A percentile compares a stretch with the other conserved stretches of the same genome.
Evolutionary conservation across 2,113 vertebrate genomes (phyloP).

Genomic region (Phaethornis superciliosus): DNA sequence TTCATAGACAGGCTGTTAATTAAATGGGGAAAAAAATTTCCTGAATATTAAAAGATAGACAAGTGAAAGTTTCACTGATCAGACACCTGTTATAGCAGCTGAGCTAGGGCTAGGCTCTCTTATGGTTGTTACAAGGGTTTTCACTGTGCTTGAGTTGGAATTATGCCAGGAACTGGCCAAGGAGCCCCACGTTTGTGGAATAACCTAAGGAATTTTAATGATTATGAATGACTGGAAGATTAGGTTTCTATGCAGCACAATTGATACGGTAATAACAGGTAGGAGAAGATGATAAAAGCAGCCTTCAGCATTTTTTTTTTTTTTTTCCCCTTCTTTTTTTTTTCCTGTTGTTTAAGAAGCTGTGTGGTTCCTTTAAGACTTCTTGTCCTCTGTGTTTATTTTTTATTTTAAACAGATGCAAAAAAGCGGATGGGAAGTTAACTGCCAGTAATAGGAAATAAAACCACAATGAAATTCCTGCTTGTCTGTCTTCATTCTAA

Average conservation of each 20-base stretch:
- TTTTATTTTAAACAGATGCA: neutral
- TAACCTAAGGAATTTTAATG: neutral
- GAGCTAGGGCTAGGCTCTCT: neutral
- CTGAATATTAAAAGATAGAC: neutral
- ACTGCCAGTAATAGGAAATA: neutral
- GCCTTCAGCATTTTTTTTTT: neutral
- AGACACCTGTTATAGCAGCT: neutral
- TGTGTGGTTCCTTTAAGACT: neutral
- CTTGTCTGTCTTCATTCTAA: conserved; percentile 25
- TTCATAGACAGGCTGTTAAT: neutral
- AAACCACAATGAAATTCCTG: neutral
- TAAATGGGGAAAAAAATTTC: neutral
- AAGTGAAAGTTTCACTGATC: neutral
- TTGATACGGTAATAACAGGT: neutral
- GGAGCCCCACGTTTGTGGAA: neutral
- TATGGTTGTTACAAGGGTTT: neutral
- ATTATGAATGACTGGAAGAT: neutral
- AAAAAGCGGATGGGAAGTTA: neutral
- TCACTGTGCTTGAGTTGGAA: conserved; percentile 25
- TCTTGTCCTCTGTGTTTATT: neutral
- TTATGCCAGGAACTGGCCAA: neutral
- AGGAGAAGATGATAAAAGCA: neutral
- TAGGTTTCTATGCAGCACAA: neutral
- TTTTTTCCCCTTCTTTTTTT: neutral
- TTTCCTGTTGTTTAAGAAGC: neutral